Percentiles rank a stretch among this genome's conserved stretches.
These are phyloP conservation scores for Papilio dardanus DNA, from an alignment of 1,140 invertebrate genomes.

Conservation along the genomic window DNA sequence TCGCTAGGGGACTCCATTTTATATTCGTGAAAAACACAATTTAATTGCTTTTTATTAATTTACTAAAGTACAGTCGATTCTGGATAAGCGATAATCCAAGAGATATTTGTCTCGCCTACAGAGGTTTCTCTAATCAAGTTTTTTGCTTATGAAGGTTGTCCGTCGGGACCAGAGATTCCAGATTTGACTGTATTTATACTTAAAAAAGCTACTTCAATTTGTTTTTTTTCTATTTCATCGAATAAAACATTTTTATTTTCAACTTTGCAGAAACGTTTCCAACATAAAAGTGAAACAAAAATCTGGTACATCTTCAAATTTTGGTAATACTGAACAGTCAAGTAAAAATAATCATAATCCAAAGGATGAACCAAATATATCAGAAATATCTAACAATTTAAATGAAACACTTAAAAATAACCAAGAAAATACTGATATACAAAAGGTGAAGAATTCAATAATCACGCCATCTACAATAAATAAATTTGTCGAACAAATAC, in stretches of 20 bases:
- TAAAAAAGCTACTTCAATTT: no score
- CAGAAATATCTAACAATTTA: constrained; percentile 47
- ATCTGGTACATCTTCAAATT: constrained; percentile 37
- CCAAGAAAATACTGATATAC: constrained; percentile 51
- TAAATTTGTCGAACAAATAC: constrained; percentile 69
- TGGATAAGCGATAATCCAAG: no score
- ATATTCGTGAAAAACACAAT: no score
- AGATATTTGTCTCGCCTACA: no score
- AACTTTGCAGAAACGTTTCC: constrained; percentile 54
- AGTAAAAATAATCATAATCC: constrained; percentile 38
- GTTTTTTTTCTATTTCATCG: background rate
- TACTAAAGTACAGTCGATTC: no score
- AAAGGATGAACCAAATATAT: constrained; percentile 42
- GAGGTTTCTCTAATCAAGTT: no score
- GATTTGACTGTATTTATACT: no score
- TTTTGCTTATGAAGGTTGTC: no score
- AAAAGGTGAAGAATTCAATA: constrained; percentile 45
- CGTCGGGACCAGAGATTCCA: no score
- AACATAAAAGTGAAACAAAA: constrained; percentile 55
- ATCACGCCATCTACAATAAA: constrained; percentile 69
- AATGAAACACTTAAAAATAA: constrained; percentile 49
- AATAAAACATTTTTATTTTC: background rate
- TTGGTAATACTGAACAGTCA: constrained; percentile 32
- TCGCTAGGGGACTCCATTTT: no score
- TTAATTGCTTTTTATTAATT: no score